Percentiles rank a stretch among this genome's conserved stretches.
These are phyloP conservation scores for Bubo scandiacus DNA, from an alignment of 2,113 vertebrate species.

Conservation along the genomic window DNA sequence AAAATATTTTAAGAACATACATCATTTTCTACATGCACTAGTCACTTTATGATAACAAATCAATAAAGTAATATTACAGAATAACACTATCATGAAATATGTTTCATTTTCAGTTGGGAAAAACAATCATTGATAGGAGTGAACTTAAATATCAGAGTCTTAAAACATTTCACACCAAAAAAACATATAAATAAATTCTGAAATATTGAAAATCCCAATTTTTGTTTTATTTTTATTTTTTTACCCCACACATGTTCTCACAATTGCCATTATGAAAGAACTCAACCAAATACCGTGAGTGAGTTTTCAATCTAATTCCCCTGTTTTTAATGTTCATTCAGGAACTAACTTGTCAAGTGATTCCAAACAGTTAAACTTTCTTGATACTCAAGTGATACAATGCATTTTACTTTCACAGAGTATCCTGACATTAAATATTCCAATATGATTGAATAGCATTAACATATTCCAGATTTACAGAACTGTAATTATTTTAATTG, in stretches of 20 bases:
- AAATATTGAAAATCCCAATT: neutral
- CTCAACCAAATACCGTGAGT: rapidly evolving
- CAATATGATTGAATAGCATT: neutral
- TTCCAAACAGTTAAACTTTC: neutral
- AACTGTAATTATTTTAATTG: neutral
- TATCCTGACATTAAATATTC: neutral
- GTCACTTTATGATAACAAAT: neutral
- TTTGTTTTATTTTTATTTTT: neutral
- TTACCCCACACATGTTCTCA: rapidly evolving
- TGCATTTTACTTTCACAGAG: neutral
- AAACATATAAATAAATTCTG: neutral
- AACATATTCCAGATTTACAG: neutral
- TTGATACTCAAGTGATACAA: neutral
- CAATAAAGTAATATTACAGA: neutral
- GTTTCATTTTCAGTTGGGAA: neutral
- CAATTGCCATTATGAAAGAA: neutral
- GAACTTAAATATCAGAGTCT: neutral
- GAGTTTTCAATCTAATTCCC: neutral
- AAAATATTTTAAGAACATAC: neutral
- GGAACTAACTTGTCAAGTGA: neutral
- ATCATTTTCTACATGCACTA: neutral
- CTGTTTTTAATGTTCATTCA: neutral
- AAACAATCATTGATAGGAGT: neutral
- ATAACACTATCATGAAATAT: neutral
- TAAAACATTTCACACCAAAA: neutral